These are phyloP conservation scores for Drosophila fuyamai DNA, from an alignment of 1,140 invertebrate genomes.

Conservation along the genomic window DNA sequence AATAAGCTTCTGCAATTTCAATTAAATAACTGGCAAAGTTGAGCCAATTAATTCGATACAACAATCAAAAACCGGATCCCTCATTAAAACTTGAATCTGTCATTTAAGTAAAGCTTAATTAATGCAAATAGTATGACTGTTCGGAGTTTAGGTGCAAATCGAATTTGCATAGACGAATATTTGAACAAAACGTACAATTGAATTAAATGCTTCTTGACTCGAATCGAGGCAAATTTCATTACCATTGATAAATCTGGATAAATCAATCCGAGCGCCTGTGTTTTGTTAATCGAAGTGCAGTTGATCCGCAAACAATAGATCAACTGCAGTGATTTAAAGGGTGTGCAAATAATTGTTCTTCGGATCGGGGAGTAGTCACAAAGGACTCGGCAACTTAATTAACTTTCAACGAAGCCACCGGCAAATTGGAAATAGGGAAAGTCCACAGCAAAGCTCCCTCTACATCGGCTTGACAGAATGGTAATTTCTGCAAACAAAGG, in stretches of 20 bases:
- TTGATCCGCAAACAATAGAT: conserved; percentile 15
- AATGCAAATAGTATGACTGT: conserved; percentile 23
- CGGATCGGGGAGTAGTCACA: neutral
- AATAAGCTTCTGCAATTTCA: conserved; percentile 13
- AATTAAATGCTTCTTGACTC: conserved; percentile 3
- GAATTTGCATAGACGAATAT: conserved; percentile 22
- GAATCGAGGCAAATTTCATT: neutral
- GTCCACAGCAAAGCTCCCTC: neutral
- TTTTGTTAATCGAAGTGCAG: neutral
- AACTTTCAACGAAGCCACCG: conserved; percentile 19
- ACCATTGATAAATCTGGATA: neutral
- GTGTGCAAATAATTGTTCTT: neutral
- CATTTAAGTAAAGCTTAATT: conserved; percentile 32
- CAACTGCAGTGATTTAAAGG: neutral
- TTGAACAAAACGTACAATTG: neutral
- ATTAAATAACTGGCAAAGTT: conserved; percentile 15
- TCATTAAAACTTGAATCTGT: conserved; percentile 10
- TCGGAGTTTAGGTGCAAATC: conserved; percentile 23
- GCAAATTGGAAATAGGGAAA: conserved; percentile 24
- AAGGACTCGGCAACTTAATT: conserved; percentile 22
- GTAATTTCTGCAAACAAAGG: conserved; percentile 57
- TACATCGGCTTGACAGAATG: conserved; percentile 26
- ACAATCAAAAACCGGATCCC: conserved; percentile 11
- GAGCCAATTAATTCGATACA: conserved; percentile 29
- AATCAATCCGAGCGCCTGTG: neutral